Conservation (phyloP, 2,113 vertebrate genomes). For the Hippocampus mohnikei region DNA sequence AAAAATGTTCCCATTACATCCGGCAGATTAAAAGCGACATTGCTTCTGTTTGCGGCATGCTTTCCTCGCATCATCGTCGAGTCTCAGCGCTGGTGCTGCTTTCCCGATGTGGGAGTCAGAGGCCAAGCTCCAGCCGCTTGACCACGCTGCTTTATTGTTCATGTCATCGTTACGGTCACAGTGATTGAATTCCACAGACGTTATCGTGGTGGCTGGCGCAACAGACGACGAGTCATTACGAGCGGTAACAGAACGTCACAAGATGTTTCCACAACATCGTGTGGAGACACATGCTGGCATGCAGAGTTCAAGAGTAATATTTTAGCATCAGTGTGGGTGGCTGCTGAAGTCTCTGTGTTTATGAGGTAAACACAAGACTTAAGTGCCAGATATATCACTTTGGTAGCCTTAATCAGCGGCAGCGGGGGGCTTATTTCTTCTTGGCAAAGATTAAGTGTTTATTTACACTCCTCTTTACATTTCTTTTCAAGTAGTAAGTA, state of each 20-base stretch:
- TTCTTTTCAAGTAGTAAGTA: constrained; percentile 59
- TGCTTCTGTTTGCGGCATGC: constrained; percentile 1
- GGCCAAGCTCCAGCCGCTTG: constrained; percentile 18
- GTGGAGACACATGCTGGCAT: constrained; percentile 19
- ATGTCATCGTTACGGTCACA: constrained; percentile 2
- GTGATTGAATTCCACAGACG: constrained; percentile 21
- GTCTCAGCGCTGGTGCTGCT: constrained; percentile 22
- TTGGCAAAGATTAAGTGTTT: constrained; percentile 63
- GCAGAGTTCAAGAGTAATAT: constrained; percentile 40
- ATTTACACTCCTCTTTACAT: constrained; percentile 69
- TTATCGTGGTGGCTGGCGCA: constrained; percentile 11
- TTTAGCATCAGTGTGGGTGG: constrained; percentile 54
- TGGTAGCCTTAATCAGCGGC: constrained; percentile 66
- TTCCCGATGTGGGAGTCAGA: constrained; percentile 28
- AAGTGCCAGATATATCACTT: constrained; percentile 70
- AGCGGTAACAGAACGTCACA: constrained; percentile 26
- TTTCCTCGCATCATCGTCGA: constrained; percentile 2
- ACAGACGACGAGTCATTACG: constrained; percentile 12
- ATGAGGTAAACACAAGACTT: constrained; percentile 66
- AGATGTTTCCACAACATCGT: constrained; percentile 20
- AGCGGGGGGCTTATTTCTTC: constrained; percentile 62
- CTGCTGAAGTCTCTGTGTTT: constrained; percentile 59
- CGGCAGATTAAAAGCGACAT: constrained; percentile 28
- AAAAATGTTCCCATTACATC: constrained; percentile 19
- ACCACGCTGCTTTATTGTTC: constrained; percentile 21